These are phyloP conservation scores for Tortrix viridana DNA, from an alignment of 2,888 invertebrate genomes.

Conservation along the genomic window DNA sequence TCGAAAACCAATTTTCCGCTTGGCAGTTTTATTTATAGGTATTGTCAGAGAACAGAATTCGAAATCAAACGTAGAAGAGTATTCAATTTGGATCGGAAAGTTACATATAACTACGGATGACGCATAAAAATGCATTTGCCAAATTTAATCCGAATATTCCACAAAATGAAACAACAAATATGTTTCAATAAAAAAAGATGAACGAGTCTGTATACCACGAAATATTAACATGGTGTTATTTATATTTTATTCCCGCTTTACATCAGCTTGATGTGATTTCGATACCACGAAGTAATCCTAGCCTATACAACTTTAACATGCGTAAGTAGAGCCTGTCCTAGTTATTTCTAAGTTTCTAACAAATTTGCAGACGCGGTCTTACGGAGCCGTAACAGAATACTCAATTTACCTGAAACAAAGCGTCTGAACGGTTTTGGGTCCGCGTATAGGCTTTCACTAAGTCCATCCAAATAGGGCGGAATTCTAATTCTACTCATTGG, in stretches of 20 bases:
- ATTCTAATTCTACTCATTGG: constrained; percentile 17
- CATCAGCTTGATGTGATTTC: too few species aligned
- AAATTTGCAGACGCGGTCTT: constrained; percentile 1
- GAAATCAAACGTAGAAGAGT: not conserved
- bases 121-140: not conserved
- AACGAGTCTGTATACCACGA: too few species aligned
- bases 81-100: not conserved
- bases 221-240: too few species aligned
- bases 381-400: constrained; percentile 3
- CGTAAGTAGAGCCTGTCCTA: not conserved
- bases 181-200: too few species aligned
- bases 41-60: constrained; percentile 3
- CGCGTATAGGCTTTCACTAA: constrained; percentile 12
- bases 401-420: constrained; percentile 9
- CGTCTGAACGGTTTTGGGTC: constrained; percentile 11
- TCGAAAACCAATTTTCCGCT: constrained; percentile 21
- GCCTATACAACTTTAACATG: too few species aligned
- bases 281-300: too few species aligned
- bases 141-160: not conserved
- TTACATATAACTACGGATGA: too few species aligned
- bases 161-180: not conserved
- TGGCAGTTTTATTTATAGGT: constrained; percentile 14
- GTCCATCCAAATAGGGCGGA: constrained; percentile 15
- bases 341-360: not conserved
- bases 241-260: too few species aligned